Percentiles rank a stretch among this genome's conserved stretches.
phyloP scores from a whole-genome alignment of 2,888 invertebrate genomes.

The Cryptophagus acutangulus region DNA sequence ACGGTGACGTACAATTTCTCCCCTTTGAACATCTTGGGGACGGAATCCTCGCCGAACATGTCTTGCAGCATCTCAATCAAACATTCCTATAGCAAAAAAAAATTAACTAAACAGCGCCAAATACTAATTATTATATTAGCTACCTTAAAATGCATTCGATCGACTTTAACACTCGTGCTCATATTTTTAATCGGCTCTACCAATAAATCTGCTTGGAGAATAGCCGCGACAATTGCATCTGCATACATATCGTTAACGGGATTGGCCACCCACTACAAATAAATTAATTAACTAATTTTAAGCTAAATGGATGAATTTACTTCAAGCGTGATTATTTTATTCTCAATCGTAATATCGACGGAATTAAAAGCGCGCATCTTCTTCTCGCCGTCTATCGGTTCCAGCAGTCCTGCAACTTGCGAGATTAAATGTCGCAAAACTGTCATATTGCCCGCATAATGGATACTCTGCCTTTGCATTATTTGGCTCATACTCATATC shows the following conservation, averaged over 20 bases:
- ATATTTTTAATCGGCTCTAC: constrained; percentile 60
- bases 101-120: not conserved
- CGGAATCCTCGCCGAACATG: constrained; percentile 92
- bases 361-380: constrained; percentile 76
- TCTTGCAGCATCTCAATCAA: constrained; percentile 85
- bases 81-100: constrained; percentile 59
- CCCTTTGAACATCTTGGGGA: constrained; percentile 90
- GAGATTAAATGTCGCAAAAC: constrained; percentile 71
- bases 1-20: constrained; percentile 82
- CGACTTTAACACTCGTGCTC: constrained; percentile 66
- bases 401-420: constrained; percentile 72
- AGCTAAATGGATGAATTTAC: constrained; percentile 19
- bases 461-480: constrained; percentile 85
- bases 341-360: constrained; percentile 76
- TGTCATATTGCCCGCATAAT: constrained; percentile 71
- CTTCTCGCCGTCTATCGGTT: constrained; percentile 62
- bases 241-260: constrained; percentile 98
- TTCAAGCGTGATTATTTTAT: constrained; percentile 78
- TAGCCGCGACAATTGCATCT: constrained; percentile 85
- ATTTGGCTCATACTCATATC: constrained; percentile 92
- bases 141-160: constrained; percentile 81
- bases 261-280: constrained; percentile 78
- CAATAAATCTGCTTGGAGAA: constrained; percentile 75
- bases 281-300: constrained; percentile 10
- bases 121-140: constrained; percentile 9